Evolutionary conservation across 2,797 vertebrate species (phyloP).

Genomic region (Streptopelia turtur): DNA sequence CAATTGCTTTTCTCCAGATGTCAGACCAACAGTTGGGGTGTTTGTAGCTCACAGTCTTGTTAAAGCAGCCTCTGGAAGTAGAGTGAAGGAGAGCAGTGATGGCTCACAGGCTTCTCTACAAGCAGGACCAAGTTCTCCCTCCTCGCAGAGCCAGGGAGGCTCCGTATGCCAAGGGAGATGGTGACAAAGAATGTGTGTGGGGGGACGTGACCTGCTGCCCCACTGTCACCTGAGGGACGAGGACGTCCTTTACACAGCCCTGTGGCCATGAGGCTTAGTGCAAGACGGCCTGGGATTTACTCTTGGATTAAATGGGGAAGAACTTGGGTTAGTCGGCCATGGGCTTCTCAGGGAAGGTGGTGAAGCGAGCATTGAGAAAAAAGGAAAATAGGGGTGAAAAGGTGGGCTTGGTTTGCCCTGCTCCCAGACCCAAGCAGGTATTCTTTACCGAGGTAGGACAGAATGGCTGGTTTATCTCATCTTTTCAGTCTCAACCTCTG

Average conservation of each 20-base stretch:
- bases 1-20: not conserved
- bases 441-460: not conserved
- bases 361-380: not conserved
- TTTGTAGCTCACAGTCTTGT: fast-evolving
- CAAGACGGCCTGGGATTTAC: not conserved
- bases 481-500: not conserved
- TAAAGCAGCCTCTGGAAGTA: not conserved
- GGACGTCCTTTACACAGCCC: not conserved
- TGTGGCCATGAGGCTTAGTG: not conserved
- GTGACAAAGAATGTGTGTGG: fast-evolving
- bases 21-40: not conserved
- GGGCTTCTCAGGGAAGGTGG: not conserved
- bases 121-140: not conserved
- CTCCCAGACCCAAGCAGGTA: not conserved
- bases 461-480: not conserved
- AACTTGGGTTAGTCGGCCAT: fast-evolving
- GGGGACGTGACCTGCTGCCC: not conserved
- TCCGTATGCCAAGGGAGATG: not conserved
- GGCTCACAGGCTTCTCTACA: not conserved
- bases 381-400: not conserved
- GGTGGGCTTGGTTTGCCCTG: not conserved
- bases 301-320: not conserved
- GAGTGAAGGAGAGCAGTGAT: not conserved
- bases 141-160: not conserved
- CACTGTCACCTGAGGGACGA: not conserved